Percentiles rank a stretch among this genome's conserved stretches.
phyloP scores from a whole-genome alignment of 1,140 invertebrate species.

The Pseudomyrmex dendroicus region DNA sequence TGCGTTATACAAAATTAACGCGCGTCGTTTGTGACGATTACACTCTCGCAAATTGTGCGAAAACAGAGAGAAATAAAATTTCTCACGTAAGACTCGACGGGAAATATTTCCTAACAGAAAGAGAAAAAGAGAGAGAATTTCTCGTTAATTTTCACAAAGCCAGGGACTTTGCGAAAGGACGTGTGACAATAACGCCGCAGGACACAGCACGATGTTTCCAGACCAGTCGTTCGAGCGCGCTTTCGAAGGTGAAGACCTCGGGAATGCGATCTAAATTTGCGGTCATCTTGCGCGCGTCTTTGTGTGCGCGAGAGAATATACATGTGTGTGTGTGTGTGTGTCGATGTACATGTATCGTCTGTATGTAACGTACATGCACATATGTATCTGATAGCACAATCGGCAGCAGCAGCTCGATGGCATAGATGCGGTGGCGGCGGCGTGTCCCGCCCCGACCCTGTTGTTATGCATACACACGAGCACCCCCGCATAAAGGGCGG shows the following conservation, averaged over 20 bases:
- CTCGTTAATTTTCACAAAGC: too few species aligned
- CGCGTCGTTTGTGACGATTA: not conserved
- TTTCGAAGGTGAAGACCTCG: constrained; percentile 49
- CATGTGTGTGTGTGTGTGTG: not conserved
- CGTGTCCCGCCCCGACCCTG: constrained; percentile 14
- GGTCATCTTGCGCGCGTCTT: constrained; percentile 35
- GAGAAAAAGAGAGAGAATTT: too few species aligned
- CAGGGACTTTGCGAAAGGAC: too few species aligned
- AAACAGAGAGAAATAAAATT: not conserved
- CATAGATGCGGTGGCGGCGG: constrained; percentile 38
- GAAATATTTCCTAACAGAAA: too few species aligned
- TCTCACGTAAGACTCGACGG: not conserved
- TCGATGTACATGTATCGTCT: constrained; percentile 10
- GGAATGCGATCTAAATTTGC: constrained; percentile 58
- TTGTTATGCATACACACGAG: constrained; percentile 44
- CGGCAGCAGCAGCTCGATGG: constrained; percentile 39
- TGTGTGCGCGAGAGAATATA: not conserved
- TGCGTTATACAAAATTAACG: constrained; percentile 20
- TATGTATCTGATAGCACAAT: constrained; percentile 39
- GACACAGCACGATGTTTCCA: constrained; percentile 15
- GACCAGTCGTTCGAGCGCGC: not conserved
- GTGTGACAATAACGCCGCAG: not conserved
- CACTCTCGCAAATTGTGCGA: not conserved
- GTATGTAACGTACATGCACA: constrained; percentile 14
- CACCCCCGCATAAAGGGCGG: constrained; percentile 48